Conservation (phyloP, 2,113 vertebrate genomes). For the Dascyllus trimaculatus region DNA sequence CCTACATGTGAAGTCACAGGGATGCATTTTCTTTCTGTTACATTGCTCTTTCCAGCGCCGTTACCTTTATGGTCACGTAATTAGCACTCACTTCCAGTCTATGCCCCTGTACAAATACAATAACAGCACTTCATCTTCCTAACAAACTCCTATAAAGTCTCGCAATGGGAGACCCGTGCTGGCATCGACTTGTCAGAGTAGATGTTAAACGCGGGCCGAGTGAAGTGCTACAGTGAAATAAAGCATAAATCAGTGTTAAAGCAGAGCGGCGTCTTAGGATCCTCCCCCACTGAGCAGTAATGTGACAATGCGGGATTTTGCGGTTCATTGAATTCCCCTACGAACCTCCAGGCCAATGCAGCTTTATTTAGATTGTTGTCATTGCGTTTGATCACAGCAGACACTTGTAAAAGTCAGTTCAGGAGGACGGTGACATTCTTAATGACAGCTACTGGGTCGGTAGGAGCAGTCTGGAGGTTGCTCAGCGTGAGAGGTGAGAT, state of each 20-base stretch:
- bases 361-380: slow-evolving; percentile 74
- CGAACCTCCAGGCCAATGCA: slow-evolving; percentile 58
- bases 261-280: slow-evolving; percentile 36
- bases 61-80: slow-evolving; percentile 3
- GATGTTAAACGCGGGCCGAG: slow-evolving; percentile 35
- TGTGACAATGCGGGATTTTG: slow-evolving; percentile 76
- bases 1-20: slow-evolving; percentile 17
- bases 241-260: slow-evolving; percentile 39
- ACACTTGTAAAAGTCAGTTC: slow-evolving; percentile 33
- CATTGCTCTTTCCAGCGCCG: not conserved
- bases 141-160: not conserved
- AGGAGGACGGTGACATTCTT: not conserved
- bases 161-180: not conserved
- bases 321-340: slow-evolving; percentile 61
- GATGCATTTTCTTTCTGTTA: slow-evolving; percentile 18
- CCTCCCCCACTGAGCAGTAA: slow-evolving; percentile 63
- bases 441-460: slow-evolving; percentile 11
- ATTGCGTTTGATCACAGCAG: slow-evolving; percentile 51
- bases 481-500: not conserved
- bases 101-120: not conserved
- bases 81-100: not conserved
- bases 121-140: no score
- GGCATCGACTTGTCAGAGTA: slow-evolving; percentile 20
- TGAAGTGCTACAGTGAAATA: slow-evolving; percentile 30
- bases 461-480: not conserved